A percentile compares a stretch with the other conserved stretches of the same genome.
These are phyloP conservation scores for Pachyseris speciosa DNA, from an alignment of 64 coral and sea anemone species.

Conservation along the genomic window DNA sequence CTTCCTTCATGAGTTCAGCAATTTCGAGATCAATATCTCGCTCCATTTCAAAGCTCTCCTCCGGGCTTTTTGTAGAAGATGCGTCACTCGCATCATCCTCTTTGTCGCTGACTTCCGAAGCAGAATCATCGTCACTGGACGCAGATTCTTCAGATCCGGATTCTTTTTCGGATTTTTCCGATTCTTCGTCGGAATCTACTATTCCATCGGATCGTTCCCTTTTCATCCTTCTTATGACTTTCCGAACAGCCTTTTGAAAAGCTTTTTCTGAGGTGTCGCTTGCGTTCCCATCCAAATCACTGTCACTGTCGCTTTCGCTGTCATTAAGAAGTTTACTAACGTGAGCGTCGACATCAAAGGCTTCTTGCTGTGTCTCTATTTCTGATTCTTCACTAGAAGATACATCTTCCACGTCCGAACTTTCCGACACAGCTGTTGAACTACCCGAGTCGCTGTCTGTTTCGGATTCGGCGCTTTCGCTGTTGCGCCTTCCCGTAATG, in stretches of 20 bases:
- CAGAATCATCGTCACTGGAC: conserved; percentile 3
- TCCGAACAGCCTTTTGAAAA: conserved; percentile 1
- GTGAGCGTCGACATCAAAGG: conserved; percentile 52
- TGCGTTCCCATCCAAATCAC: background rate
- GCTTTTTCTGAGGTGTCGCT: conserved; percentile 14
- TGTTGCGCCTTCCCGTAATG: background rate
- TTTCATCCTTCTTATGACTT: conserved; percentile 17
- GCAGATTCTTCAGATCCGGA: conserved; percentile 3
- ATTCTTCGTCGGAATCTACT: background rate
- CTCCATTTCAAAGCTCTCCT: background rate
- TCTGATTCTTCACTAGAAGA: conserved; percentile 3
- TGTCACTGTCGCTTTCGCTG: background rate
- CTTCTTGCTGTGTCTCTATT: background rate
- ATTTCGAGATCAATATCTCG: background rate
- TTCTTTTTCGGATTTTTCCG: conserved; percentile 2
- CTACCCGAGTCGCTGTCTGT: background rate
- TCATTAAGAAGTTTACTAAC: conserved; percentile 20
- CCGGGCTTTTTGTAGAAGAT: background rate
- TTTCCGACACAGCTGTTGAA: background rate
- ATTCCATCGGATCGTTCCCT: background rate
- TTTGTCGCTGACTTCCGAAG: conserved; percentile 14
- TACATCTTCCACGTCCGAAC: background rate
- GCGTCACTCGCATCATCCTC: background rate
- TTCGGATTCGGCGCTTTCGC: background rate
- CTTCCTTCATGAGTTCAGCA: background rate